Conservation (phyloP, 2,888 invertebrate genomes). For the Drosophila robusta region DNA sequence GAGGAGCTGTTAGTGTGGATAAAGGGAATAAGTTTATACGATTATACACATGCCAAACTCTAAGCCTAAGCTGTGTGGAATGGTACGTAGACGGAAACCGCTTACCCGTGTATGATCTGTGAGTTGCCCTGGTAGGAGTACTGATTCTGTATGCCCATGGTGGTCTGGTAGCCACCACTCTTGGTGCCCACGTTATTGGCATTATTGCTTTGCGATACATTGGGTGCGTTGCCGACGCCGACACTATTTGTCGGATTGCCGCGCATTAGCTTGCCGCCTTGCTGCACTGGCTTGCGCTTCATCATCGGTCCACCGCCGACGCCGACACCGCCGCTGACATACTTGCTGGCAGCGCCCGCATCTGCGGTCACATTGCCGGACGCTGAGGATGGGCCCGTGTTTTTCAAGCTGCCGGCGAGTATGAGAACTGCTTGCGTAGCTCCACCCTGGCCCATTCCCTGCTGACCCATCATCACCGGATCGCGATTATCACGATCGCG, state of each 20-base stretch:
- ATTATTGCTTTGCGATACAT: slow-evolving; percentile 57
- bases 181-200: slow-evolving; percentile 51
- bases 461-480: slow-evolving; percentile 60
- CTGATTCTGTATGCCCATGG: slow-evolving; percentile 79
- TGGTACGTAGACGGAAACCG: no score
- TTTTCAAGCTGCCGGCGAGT: slow-evolving; percentile 62
- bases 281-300: slow-evolving; percentile 89
- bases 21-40: neutral
- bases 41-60: neutral
- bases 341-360: slow-evolving; percentile 69
- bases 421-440: slow-evolving; percentile 59
- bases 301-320: slow-evolving; percentile 87
- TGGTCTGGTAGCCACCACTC: slow-evolving; percentile 72
- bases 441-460: slow-evolving; percentile 51
- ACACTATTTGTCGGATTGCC: slow-evolving; percentile 75
- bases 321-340: slow-evolving; percentile 59
- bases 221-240: slow-evolving; percentile 40
- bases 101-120: slow-evolving; percentile 76
- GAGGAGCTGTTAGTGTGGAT: slow-evolving; percentile 60
- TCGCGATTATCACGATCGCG: slow-evolving; percentile 68
- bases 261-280: slow-evolving; percentile 87
- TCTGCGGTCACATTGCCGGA: slow-evolving; percentile 59
- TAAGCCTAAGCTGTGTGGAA: neutral
- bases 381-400: slow-evolving; percentile 52
- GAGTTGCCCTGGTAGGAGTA: slow-evolving; percentile 79